Conservation (phyloP, 2,113 vertebrate genomes). For the Falco punctatus region DNA sequence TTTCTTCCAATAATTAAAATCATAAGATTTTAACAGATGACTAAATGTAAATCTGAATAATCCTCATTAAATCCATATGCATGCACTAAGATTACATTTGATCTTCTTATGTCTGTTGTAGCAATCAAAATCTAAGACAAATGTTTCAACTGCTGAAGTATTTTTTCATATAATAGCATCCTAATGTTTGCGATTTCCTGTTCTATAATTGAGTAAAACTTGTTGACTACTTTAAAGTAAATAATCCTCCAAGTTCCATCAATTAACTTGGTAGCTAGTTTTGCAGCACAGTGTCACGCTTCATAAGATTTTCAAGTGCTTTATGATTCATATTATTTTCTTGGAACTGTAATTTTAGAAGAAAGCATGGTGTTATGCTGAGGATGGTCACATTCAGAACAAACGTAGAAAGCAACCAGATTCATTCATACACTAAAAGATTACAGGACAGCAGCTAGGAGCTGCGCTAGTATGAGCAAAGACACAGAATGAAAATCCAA, state of each 20-base stretch:
- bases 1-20: conserved; percentile 12
- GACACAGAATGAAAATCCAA: not conserved
- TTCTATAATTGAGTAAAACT: not conserved
- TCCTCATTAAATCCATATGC: not conserved
- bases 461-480: not conserved
- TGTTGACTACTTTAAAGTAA: not conserved
- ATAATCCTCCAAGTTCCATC: not conserved
- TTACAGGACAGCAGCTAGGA: not conserved
- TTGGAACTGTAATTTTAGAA: not conserved
- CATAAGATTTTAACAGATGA: not conserved
- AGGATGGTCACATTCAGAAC: not conserved
- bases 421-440: not conserved
- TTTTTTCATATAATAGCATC: not conserved
- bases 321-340: not conserved
- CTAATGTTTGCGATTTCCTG: not conserved
- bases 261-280: not conserved
- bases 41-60: not conserved
- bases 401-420: not conserved
- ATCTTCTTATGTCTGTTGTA: not conserved
- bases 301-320: not conserved
- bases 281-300: not conserved
- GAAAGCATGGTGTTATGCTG: not conserved
- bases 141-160: not conserved
- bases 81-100: not conserved
- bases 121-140: not conserved